These are phyloP conservation scores for Tanytarsus gracilentus DNA, from an alignment of 2,888 invertebrate species.

Conservation along the genomic window DNA sequence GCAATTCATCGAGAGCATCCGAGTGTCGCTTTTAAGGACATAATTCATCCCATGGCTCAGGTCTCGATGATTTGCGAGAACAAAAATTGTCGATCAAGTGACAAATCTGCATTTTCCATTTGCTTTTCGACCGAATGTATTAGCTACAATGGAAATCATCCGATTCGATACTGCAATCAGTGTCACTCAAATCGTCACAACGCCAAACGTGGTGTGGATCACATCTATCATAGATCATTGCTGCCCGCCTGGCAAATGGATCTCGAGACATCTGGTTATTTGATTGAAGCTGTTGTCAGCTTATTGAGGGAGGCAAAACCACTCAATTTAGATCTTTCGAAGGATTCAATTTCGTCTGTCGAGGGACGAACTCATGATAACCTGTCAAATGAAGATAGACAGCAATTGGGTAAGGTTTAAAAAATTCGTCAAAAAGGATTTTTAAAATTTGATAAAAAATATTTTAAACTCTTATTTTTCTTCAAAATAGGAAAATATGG, in stretches of 20 bases:
- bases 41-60: conserved; percentile 86
- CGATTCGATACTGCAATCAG: conserved; percentile 85
- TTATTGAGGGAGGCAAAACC: conserved; percentile 88
- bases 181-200: conserved; percentile 86
- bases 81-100: conserved; percentile 87
- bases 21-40: conserved; percentile 75
- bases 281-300: conserved; percentile 88
- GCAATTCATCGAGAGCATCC: conserved; percentile 82
- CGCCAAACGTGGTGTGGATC: conserved; percentile 76
- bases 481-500: conserved; percentile 84
- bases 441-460: too few relatives aligned
- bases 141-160: conserved; percentile 91
- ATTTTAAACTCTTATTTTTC: too few relatives aligned
- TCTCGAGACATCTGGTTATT: conserved; percentile 82
- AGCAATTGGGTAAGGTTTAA: conserved; percentile 78
- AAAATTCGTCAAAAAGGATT: too few relatives aligned
- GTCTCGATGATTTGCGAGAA: conserved; percentile 94
- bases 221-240: conserved; percentile 80
- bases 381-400: conserved; percentile 75
- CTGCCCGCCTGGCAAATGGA: conserved; percentile 85
- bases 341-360: conserved; percentile 41
- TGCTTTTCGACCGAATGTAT: conserved; percentile 97
- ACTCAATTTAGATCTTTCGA: conserved; percentile 56
- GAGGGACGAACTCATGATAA: conserved; percentile 46
- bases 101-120: conserved; percentile 87